A percentile compares a stretch with the other conserved stretches of the same genome.
These are phyloP conservation scores for Grallaria varia DNA, from an alignment of 2,113 vertebrate species.

Conservation along the genomic window DNA sequence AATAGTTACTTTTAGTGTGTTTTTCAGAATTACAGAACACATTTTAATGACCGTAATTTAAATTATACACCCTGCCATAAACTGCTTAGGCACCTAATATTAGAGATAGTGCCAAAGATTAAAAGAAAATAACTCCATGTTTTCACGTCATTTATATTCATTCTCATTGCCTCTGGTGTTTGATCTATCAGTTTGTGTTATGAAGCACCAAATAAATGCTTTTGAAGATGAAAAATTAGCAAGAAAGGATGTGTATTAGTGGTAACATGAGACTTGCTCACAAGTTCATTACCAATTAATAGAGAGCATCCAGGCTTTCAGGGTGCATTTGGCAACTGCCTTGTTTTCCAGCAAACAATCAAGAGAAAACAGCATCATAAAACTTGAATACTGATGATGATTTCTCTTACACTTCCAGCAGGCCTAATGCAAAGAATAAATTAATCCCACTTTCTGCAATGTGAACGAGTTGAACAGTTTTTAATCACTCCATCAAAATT, in stretches of 20 bases:
- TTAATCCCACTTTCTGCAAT: neutral
- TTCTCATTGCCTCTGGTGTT: slow-evolving; percentile 40
- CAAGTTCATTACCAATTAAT: slow-evolving; percentile 13
- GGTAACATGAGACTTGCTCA: neutral
- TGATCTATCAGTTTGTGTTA: slow-evolving; percentile 62
- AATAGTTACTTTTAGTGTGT: neutral
- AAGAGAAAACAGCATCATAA: neutral
- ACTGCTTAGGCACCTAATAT: neutral
- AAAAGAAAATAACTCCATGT: slow-evolving; percentile 16
- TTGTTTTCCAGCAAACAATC: neutral
- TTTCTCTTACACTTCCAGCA: neutral
- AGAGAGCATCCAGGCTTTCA: neutral
- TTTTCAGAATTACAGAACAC: neutral
- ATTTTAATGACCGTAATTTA: neutral
- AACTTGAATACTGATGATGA: neutral
- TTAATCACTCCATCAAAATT: neutral
- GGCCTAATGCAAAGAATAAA: neutral
- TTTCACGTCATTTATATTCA: slow-evolving; percentile 40
- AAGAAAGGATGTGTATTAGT: neutral
- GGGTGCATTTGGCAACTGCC: neutral
- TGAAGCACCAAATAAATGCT: slow-evolving; percentile 5
- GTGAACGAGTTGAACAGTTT: neutral
- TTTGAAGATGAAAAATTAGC: slow-evolving; percentile 42
- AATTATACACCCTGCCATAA: neutral
- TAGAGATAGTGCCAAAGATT: slow-evolving; percentile 1